Evolutionary conservation across 2,888 invertebrate genomes (phyloP).

Genomic region (Yponomeuta sedellus): DNA sequence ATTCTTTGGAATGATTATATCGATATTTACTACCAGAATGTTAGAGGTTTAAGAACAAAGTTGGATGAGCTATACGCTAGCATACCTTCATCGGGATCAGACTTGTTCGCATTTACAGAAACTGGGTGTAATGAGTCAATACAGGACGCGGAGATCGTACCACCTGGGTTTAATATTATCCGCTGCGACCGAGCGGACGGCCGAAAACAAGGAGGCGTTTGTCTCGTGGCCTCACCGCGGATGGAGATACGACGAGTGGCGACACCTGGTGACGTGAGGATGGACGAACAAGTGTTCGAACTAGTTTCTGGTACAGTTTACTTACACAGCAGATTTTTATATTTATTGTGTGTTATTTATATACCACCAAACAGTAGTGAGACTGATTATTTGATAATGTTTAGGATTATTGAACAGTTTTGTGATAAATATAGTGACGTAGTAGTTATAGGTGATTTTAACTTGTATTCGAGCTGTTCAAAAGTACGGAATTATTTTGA

Average conservation of each 20-base stretch:
- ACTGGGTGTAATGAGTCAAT: conserved; percentile 17
- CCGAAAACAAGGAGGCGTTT: conserved; percentile 18
- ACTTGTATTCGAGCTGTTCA: background rate
- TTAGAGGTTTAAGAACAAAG: conserved; percentile 17
- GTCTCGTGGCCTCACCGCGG: conserved; percentile 13
- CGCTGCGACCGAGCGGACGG: conserved; percentile 19
- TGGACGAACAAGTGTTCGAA: background rate
- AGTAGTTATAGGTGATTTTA: conserved; percentile 9
- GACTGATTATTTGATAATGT: conserved; percentile 1
- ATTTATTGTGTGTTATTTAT: conserved; percentile 6
- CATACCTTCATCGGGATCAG: conserved; percentile 3
- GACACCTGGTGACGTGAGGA: background rate
- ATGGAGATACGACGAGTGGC: background rate
- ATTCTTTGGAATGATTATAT: background rate
- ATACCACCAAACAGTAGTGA: conserved; percentile 2
- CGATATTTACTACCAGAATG: conserved; percentile 16
- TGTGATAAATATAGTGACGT: background rate
- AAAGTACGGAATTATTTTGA: background rate
- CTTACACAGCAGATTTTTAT: background rate
- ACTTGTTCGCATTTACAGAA: conserved; percentile 17
- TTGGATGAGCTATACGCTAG: conserved; percentile 8
- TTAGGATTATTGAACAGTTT: conserved; percentile 1
- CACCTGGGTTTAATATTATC: conserved; percentile 16
- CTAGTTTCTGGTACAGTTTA: background rate
- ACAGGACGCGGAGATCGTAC: conserved; percentile 16